Percentiles rank a stretch among this genome's conserved stretches.
These are phyloP conservation scores for Martes martes DNA, from an alignment of 2,113 vertebrate genomes.

Conservation along the genomic window DNA sequence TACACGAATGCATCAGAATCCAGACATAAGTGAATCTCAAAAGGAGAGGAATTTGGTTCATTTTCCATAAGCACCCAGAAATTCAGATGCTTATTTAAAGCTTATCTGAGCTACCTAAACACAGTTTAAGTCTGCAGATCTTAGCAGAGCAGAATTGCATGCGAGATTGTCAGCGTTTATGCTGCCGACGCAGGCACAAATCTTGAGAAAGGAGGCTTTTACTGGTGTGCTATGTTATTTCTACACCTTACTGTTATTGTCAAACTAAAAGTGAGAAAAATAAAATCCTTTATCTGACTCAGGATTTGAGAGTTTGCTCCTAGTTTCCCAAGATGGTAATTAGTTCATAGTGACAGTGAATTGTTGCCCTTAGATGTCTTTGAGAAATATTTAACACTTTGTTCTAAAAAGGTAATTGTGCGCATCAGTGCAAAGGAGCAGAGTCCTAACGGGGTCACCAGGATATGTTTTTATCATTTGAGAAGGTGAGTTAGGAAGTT, in stretches of 20 bases:
- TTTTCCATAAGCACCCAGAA: constrained; percentile 68
- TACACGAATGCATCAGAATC: constrained; percentile 56
- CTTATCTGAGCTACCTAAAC: constrained; percentile 69
- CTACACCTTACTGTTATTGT: neutral
- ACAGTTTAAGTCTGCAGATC: constrained; percentile 52
- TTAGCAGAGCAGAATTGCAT: constrained; percentile 6
- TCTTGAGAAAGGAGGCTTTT: constrained; percentile 7
- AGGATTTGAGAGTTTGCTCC: neutral
- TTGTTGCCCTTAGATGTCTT: neutral
- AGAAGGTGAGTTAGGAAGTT: neutral
- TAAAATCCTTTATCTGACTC: neutral
- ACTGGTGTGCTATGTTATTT: neutral
- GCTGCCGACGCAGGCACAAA: constrained; percentile 11
- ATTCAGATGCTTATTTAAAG: constrained; percentile 72
- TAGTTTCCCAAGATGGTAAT: neutral
- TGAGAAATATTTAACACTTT: neutral
- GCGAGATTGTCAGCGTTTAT: constrained; percentile 11
- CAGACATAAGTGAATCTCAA: constrained; percentile 52
- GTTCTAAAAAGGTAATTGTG: neutral
- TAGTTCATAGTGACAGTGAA: neutral
- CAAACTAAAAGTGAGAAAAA: neutral
- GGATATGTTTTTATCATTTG: neutral
- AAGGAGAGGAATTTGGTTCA: constrained; percentile 66
- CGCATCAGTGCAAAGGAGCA: neutral
- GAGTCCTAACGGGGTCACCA: neutral